These are phyloP conservation scores for Formica exsecta DNA, from an alignment of 1,140 invertebrate genomes.

Conservation along the genomic window DNA sequence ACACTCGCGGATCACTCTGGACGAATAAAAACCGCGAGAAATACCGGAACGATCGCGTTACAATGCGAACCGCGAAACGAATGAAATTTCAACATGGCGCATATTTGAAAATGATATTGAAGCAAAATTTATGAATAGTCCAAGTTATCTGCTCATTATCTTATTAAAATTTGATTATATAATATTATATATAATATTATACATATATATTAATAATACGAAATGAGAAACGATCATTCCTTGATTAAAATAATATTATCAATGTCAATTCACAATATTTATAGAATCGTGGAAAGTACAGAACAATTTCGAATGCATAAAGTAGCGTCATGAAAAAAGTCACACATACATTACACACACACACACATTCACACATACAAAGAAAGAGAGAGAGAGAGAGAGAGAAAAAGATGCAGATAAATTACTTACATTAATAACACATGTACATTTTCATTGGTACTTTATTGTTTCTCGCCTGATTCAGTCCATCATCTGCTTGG, in stretches of 20 bases:
- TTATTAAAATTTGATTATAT: not conserved
- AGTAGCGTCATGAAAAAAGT: not conserved
- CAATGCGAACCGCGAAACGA: no score
- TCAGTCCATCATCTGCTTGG: not conserved
- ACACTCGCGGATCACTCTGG: not conserved
- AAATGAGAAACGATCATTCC: not conserved
- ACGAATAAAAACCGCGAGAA: not conserved
- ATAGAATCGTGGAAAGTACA: not conserved
- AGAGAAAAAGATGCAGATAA: not conserved
- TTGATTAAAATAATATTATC: not conserved
- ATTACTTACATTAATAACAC: conserved; percentile 27
- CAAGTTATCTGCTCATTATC: not conserved
- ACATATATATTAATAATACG: not conserved
- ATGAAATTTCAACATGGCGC: no score
- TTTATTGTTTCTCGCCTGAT: not conserved
- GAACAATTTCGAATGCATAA: conserved; percentile 11
- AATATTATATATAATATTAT: not conserved
- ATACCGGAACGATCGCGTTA: no score
- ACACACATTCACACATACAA: no score
- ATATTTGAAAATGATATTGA: no score
- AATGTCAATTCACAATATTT: not conserved
- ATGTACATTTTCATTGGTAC: not conserved
- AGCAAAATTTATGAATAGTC: not conserved
- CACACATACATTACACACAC: no score
- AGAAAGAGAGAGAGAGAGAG: no score